Conservation (phyloP, 2,888 invertebrate genomes). For the Tetrapedia diversipes region DNA sequence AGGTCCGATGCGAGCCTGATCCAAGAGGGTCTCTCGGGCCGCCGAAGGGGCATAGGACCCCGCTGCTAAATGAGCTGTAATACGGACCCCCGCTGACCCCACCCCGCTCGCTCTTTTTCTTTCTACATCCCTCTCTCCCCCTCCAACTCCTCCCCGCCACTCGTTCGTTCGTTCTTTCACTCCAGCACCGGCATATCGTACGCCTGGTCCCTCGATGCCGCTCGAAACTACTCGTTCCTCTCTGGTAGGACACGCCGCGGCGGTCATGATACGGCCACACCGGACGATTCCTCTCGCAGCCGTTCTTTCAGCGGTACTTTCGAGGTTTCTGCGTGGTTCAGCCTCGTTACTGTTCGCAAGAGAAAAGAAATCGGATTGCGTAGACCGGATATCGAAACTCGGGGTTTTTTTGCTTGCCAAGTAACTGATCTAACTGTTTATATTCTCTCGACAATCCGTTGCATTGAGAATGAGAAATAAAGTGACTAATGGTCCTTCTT, state of each 20-base stretch:
- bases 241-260: slow-evolving; percentile 55
- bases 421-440: too few species aligned
- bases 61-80: slow-evolving; percentile 83
- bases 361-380: too few species aligned
- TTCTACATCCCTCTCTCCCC: not conserved
- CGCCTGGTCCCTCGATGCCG: slow-evolving; percentile 24
- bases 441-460: too few species aligned
- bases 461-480: too few species aligned
- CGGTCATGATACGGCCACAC: slow-evolving; percentile 73
- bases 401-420: too few species aligned
- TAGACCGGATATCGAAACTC: too few species aligned
- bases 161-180: slow-evolving; percentile 10
- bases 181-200: slow-evolving; percentile 8
- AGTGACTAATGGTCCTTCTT: too few species aligned
- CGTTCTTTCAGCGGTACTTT: slow-evolving; percentile 42
- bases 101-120: slow-evolving; percentile 44
- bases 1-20: slow-evolving; percentile 70
- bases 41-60: slow-evolving; percentile 78
- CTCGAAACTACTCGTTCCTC: slow-evolving; percentile 60
- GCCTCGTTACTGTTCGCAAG: slow-evolving; percentile 17
- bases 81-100: slow-evolving; percentile 80
- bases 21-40: slow-evolving; percentile 70
- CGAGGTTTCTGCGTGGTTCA: slow-evolving; percentile 27
- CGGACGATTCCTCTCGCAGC: slow-evolving; percentile 63
- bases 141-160: slow-evolving; percentile 29